Evolutionary conservation across 2,888 invertebrate species (phyloP).

Genomic region (Xylocampa areola): DNA sequence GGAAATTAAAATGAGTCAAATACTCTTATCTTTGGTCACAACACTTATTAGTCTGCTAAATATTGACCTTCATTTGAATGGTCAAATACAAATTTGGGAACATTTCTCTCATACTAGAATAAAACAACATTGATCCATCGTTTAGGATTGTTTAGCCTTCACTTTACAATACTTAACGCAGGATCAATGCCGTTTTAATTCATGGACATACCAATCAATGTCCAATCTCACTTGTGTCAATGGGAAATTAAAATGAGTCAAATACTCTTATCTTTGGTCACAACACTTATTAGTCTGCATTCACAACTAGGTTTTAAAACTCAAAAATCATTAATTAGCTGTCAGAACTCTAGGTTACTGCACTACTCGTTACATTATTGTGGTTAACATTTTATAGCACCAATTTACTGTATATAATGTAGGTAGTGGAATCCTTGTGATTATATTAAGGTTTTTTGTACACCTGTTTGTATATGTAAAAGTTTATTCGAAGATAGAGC

Average conservation of each 20-base stretch:
- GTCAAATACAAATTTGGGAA: no score
- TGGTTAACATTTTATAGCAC: conserved; percentile 67
- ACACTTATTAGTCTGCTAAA: conserved; percentile 33
- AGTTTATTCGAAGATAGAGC: conserved; percentile 81
- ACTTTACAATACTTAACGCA: no score
- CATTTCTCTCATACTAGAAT: no score
- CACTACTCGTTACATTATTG: conserved; percentile 48
- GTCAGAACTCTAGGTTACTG: conserved; percentile 46
- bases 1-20: conserved; percentile 7
- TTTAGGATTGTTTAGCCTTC: no score
- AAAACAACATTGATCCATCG: no score
- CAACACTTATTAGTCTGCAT: conserved; percentile 35
- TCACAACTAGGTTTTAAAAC: conserved; percentile 35
- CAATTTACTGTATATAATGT: conserved; percentile 83
- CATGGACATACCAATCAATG: no score
- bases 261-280: conserved; percentile 33
- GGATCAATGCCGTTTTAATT: no score
- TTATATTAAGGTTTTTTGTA: conserved; percentile 84
- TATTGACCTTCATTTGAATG: no score
- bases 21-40: conserved; percentile 39
- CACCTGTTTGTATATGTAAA: conserved; percentile 87
- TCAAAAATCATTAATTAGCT: conserved; percentile 17
- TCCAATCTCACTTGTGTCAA: no score
- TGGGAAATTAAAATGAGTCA: conserved; percentile 4
- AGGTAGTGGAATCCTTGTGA: conserved; percentile 79